Percentiles rank a stretch among this genome's conserved stretches.
Conservation (phyloP, 2,113 vertebrate genomes). For the Tachycineta bicolor region DNA sequence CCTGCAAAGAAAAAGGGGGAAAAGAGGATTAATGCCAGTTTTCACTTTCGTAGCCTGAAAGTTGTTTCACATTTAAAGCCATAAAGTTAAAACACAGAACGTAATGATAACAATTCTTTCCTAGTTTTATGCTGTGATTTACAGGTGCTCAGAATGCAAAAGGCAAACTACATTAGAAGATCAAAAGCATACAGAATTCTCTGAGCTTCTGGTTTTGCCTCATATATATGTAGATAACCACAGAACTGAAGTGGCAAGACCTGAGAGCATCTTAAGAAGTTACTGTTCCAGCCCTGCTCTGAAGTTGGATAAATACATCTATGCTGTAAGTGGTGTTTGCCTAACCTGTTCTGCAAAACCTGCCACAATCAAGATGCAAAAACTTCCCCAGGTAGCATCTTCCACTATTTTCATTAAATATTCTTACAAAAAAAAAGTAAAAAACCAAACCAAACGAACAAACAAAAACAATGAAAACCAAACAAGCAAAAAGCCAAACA, state of each 20-base stretch:
- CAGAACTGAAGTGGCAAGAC: not conserved
- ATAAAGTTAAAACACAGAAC: not conserved
- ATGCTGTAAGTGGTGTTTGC: not conserved
- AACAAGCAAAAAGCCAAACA: not conserved
- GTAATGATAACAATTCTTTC: rapidly evolving
- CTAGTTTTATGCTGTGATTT: not conserved
- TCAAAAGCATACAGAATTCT: not conserved
- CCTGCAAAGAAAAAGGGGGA: slow-evolving; percentile 65
- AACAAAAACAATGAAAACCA: no score
- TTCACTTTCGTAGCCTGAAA: not conserved
- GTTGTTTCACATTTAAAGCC: not conserved
- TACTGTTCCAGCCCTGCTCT: not conserved
- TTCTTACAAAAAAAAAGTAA: not conserved
- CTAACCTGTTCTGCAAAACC: slow-evolving; percentile 48
- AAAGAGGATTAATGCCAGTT: not conserved
- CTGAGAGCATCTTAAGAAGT: not conserved
- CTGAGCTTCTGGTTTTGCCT: not conserved
- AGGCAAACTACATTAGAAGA: not conserved
- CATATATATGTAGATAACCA: not conserved
- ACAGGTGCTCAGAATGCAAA: not conserved
- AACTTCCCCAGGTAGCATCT: not conserved
- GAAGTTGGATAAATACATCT: not conserved
- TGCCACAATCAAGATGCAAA: not conserved
- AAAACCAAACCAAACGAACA: not conserved
- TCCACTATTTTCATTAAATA: not conserved